Base-by-base conservation (phyloP, 2,888 invertebrate genomes). In the Brenthis daphne region DNA sequence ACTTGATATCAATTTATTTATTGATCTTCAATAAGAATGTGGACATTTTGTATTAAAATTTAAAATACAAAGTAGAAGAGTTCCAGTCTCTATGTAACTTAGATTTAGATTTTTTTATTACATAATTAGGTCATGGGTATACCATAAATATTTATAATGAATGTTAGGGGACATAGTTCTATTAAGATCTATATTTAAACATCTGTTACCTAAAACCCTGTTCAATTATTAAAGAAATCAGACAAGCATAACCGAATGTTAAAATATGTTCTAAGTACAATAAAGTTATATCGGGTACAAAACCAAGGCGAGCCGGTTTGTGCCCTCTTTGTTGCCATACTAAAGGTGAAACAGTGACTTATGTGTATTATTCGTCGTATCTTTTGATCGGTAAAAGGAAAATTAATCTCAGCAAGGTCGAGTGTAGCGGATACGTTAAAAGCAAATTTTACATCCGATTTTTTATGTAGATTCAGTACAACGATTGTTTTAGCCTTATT, bases 271-370 rank as follows among this genome's bases (percentile, higher is more conserved):
- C 12, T 6, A 43, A 56, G 50, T 63, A 63, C 54, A 69, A 53
- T 64, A 57, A 57, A 65, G 63, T 47, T 63, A 68, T 70, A 68
- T 65, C 64, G 61, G 50, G 50, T 61, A 57, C 57, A 69, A 67
- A 53, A 63, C 65, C 69, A 72, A 65, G 68, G 71, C 63, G 58
- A 71, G 57, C 68, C 2, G 54, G 67, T 67, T 50, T 20, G 56
- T 37, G 20, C 61, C 61, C 43, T 60, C 64, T 61, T 54, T 68
- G 70, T 70, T 63, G 67, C 64, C n/a, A 47, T 63, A 65, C 56
- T 48, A 71, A 71, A 71, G 71, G 68, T 71, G 68, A 71, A 53
- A 66, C 68, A n/a, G 65, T 55, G 71, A 55, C 64, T 69, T 67
- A 60, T 67, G 50, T 58, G 56, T 68, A 29, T 54, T 70, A 64